Evolutionary conservation across 2,113 vertebrate species (phyloP).

Genomic region (Dicaeum eximium): DNA sequence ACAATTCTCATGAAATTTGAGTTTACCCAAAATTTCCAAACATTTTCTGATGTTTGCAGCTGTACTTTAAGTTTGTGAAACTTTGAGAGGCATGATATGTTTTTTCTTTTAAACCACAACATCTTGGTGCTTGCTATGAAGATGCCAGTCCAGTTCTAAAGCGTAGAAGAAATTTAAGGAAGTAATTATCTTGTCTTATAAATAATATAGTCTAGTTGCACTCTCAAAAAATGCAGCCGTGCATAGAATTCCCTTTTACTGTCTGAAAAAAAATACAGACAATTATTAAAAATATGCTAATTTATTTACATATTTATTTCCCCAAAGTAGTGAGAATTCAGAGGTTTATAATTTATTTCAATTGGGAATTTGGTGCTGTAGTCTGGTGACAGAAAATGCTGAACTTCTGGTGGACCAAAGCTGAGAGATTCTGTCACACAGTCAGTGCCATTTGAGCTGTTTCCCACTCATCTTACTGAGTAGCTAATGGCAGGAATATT

Average conservation of each 20-base stretch:
- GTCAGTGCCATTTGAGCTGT: neutral
- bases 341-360: neutral
- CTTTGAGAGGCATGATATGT: neutral
- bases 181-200: neutral
- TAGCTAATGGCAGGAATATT: neutral
- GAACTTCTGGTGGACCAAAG: neutral
- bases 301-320: neutral
- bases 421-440: neutral
- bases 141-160: neutral
- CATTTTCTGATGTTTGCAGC: neutral
- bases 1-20: neutral
- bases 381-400: neutral
- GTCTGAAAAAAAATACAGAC: neutral
- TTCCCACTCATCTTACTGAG: neutral
- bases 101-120: neutral
- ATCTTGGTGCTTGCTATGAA: neutral
- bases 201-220: neutral
- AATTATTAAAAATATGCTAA: neutral
- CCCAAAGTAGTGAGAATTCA: neutral
- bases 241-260: neutral
- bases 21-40: slow-evolving; percentile 31
- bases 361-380: neutral
- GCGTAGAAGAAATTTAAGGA: neutral
- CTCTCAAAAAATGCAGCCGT: neutral
- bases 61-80: neutral